These are phyloP conservation scores for Neopelma chrysocephalum DNA, from an alignment of 2,797 vertebrate genomes.

Conservation along the genomic window DNA sequence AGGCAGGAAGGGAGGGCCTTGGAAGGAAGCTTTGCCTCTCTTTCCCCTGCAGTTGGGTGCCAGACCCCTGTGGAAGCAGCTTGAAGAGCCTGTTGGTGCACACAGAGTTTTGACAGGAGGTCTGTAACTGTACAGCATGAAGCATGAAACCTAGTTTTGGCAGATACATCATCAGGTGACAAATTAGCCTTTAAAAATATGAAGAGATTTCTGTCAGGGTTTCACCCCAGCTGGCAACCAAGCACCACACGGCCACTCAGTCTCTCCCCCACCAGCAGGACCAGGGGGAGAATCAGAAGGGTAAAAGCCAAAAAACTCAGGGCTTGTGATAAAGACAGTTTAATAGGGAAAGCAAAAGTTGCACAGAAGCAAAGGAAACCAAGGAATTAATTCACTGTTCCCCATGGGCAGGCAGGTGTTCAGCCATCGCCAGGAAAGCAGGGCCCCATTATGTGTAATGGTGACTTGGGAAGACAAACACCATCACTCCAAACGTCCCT, in stretches of 20 bases:
- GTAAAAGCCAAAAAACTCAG: not conserved
- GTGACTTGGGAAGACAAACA: not conserved
- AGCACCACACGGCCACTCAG: not conserved
- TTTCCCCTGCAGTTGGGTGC: rapidly evolving
- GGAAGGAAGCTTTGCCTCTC: not conserved
- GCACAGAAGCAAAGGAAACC: not conserved
- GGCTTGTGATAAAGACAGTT: not conserved
- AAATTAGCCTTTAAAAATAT: not conserved
- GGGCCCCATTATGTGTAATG: rapidly evolving
- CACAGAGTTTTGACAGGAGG: not conserved
- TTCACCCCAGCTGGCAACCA: not conserved
- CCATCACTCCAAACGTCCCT: not conserved
- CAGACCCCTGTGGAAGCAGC: rapidly evolving
- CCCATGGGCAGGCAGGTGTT: no score
- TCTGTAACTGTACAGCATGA: not conserved
- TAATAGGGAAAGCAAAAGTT: not conserved
- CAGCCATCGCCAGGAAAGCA: not conserved
- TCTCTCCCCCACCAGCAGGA: not conserved
- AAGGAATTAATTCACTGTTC: not conserved
- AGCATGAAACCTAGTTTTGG: not conserved
- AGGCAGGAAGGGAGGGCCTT: not conserved
- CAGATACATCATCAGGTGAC: not conserved
- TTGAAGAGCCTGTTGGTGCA: not conserved
- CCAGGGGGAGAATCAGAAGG: not conserved
- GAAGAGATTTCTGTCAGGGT: not conserved